Base-by-base conservation (phyloP, 2,797 vertebrate species). In the Natrix natrix region DNA sequence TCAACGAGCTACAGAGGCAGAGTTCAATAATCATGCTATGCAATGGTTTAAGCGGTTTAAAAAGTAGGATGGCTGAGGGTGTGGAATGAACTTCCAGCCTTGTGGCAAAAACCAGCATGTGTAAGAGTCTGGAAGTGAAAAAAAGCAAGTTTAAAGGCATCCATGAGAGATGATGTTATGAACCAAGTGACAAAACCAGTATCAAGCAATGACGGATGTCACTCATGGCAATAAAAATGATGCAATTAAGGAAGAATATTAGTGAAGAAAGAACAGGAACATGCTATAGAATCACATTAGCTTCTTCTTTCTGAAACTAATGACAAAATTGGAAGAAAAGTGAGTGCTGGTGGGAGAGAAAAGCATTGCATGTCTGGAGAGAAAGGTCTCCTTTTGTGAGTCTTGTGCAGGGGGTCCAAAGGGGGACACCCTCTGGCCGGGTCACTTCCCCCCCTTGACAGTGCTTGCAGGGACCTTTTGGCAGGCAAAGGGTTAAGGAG, bases 401-500 rank as follows among this genome's bases (percentile, higher is more conserved):
- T 32, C n/a, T 57, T 32, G 24, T 14, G 7, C 11, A 87, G 55
- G 20, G 22, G 32, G 1, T 22, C 3, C 17, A 43, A 17, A 10
- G 97, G 89, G 87, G 96, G 97, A 98, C 97, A n/a, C 28, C 86
- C 86, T 55, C 98, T 97, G 97, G 97, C 97, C 97, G 97, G 55
- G 97, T 95, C 13, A 96, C 98, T 97, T 97, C 93, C 96, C 94
- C 97, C 97, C 96, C 97, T 96, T 97, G 97, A 98, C 98, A 98
- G 98, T 97, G 97, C 98, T 98, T 8, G n/a, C 69, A 20, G 69
- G 69, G 2, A 20, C 32, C 97, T 98, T 32, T 59, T 4, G 48
- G 94, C 97, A 87, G 97, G 97, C 96, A 96, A 98, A 97, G 98
- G 98, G 97, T 98, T 99, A 98, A 98, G 99, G 98, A 98, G 98